Base-by-base conservation (phyloP, 2,888 invertebrate genomes). In the Choristoneura rosaceana region DNA sequence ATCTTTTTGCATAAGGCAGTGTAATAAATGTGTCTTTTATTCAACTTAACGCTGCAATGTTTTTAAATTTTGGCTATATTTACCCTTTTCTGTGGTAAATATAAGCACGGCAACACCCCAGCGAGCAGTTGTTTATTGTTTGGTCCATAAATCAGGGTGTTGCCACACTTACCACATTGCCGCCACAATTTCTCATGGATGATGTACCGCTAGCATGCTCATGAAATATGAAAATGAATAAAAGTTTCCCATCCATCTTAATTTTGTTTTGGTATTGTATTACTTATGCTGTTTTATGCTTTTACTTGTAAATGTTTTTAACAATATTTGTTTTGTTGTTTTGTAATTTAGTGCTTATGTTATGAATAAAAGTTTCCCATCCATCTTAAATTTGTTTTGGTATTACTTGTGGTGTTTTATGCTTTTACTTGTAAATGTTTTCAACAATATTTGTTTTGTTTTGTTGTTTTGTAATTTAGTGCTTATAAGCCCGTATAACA, bases 91-190 rank as follows among this genome's bases (percentile, higher is more conserved):
- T 14, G 34, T n/a, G 15, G 47, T 25, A 12, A 50, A 64, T n/a
- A 63, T 50, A 64, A 50, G 33, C 52, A 64, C 25, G 55, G 55
- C 55, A 55, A 55, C 55, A 55, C 55, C 55, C 55, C 25, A 25
- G 55, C 52, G 52, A 9, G 47, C 34, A 12, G n/a, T 47, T n/a
- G 25, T 50, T 25, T 64, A 55, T 47, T 33, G 43, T 45, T 15
- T 4, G 50, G 47, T n/a, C 5, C 52, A 66, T 55, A 66, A 66
- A 66, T 66, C 65, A 60, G 14, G 34, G 41, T 55, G 65, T 55
- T 66, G 65, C 65, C 65, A 55, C 65, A 66, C 38, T 66, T 55
- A 17, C 43, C 14, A 33, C 25, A 25, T 55, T 66, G 38, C 41
- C 38, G 65, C 55, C 52, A 12, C 41, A 66, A 66, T 41, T 66